Evolutionary conservation across 1,140 invertebrate species (phyloP), one percentile per base, ranked within the genome.

Genomic region (Sitobion miscanthi): DNA sequence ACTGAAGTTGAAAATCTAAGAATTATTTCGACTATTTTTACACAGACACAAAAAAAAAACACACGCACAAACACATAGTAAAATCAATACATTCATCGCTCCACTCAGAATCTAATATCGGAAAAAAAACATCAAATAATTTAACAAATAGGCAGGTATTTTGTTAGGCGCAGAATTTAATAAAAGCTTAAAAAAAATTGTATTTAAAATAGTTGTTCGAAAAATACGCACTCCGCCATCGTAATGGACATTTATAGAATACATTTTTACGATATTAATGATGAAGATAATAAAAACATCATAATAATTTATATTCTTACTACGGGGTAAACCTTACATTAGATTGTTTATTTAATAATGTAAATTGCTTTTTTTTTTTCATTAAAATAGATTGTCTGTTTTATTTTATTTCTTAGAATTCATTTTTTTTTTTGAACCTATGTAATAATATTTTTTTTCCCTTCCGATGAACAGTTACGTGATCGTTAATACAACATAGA

Each of bases 361-460:
- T 42, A 85, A 85, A 85, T 85, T 85, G 83, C 23, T 42, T 85
- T 85, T 85, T 85, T 85, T 42, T 85, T 25, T 85, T 85, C 83
- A 45, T 85, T 85, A 42, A 42, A 85, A 85, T 85, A 85, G 7
- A 85, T 85, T 23, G 20, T 35, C 20, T 42, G 62, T 17, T 77
- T 77, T n/a, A n/a, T 77, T 62, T 62, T 30, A 7, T 69, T 69
- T 69, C 30, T 17, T 77, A 77, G 14, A 77, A 77, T 4, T 38
- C 38, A 77, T 30, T 17, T 5, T 77, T 77, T 69, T 77, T n/a
- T 77, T n/a, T n/a, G 23, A 5, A 77, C 14, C 30, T 69, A 62
- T 1, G 1, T 77, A 77, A 77, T n/a, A 77, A n/a, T 14, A 77
- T 54, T 54, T 77, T n/a, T n/a, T 77, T n/a, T n/a, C n/a, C 1